These are phyloP conservation scores for Mizuhopecten yessoensis DNA, from an alignment of 1,140 invertebrate species.

Conservation along the genomic window DNA sequence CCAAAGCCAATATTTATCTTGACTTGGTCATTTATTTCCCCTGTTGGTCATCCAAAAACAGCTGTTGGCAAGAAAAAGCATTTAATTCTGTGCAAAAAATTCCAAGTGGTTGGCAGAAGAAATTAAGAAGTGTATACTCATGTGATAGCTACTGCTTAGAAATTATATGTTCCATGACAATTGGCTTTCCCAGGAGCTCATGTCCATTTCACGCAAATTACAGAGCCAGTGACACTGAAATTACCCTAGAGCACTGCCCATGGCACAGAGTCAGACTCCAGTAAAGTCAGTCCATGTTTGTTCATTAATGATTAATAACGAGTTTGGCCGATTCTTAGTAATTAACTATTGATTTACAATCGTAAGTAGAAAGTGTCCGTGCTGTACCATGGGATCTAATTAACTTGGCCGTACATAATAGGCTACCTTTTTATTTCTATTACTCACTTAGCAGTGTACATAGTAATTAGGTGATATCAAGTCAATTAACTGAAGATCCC, in stretches of 20 bases:
- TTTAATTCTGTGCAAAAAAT: constrained; percentile 26
- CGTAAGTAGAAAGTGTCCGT: not conserved
- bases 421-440: not conserved
- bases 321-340: constrained; percentile 26
- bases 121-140: constrained; percentile 39
- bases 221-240: not conserved
- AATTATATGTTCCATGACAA: constrained; percentile 39
- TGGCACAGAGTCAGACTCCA: not conserved
- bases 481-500: not conserved
- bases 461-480: not conserved
- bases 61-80: constrained; percentile 37
- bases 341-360: constrained; percentile 13
- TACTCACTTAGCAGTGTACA: not conserved
- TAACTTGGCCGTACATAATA: not conserved
- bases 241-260: constrained; percentile 23
- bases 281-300: not conserved
- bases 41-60: constrained; percentile 24
- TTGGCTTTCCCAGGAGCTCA: not conserved
- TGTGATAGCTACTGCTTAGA: constrained; percentile 1
- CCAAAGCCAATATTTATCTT: constrained; percentile 34
- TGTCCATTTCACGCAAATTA: constrained; percentile 38
- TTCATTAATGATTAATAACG: constrained; percentile 35
- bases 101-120: constrained; percentile 20
- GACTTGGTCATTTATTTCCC: constrained; percentile 13
- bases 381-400: not conserved